Evolutionary conservation across 2,113 vertebrate species (phyloP), one percentile per base, ranked within the genome.

Genomic region (Drymodes brunneopygia): DNA sequence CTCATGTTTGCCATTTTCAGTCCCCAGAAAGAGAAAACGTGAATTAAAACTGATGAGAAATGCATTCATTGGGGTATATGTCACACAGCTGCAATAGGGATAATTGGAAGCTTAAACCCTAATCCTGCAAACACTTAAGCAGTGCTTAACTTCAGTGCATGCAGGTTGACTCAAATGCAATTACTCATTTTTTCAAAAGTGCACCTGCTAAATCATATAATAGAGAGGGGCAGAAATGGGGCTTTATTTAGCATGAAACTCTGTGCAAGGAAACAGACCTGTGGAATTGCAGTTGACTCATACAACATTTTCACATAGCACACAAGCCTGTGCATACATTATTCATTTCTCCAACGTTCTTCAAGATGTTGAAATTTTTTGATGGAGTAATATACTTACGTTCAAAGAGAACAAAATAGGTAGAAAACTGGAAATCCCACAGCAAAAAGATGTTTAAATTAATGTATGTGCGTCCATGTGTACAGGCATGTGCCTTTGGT

Each of bases 81-180:
- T 81, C 91, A 80, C 73, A 69, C 81, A 95, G 91, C 94, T 91
- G 90, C 81, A 66, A 48, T 90, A 66, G 74, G 87, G 62, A 91
- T 92, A 91, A 95, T 88, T 91, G 94, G 73, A 91, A 92, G 54
- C 90, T 95, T 95, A 92, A 95, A 56, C 66, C 47, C 62, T 92
- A 95, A 95, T 91, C 87, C 95, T 91, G 84, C 84, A 87, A 93
- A 87, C 89, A 91, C 74, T 95, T 97, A 74, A 86, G 66, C 35
- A 0, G 45, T 95, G 84, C 89, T 95, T 94, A 95, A 94, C 95
- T 93, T 95, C 74, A 95, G 84, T 54, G 54, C 62, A 80, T 80
- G 89, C 71, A 95, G 85, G 91, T 94, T 96, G 90, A 80, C 74
- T 91, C 57, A 85, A 95, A 91, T 70, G 62, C 87, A 92, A 88